Conservation (phyloP, 2,888 invertebrate species). For the Acrobasis suavella region DNA sequence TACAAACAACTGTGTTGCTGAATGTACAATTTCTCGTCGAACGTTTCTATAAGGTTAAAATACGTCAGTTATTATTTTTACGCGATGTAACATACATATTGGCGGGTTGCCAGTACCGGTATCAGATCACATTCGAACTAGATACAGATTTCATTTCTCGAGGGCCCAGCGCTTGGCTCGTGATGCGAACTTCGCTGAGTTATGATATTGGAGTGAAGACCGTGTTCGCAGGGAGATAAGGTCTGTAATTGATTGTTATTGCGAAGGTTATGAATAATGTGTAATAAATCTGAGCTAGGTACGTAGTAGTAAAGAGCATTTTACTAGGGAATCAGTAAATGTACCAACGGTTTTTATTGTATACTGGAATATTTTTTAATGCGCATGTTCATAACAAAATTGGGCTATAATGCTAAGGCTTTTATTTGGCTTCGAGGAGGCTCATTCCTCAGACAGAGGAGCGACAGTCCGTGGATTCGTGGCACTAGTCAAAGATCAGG, state of each 20-base stretch:
- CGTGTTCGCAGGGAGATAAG: background rate
- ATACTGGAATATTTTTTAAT: no score
- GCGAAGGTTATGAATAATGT: slow-evolving; percentile 4
- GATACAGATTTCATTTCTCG: slow-evolving; percentile 22
- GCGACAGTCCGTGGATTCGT: no score
- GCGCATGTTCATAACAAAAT: no score
- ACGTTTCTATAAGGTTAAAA: background rate
- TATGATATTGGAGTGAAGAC: background rate
- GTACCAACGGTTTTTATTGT: no score
- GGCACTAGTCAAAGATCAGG: no score
- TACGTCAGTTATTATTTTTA: slow-evolving; percentile 9
- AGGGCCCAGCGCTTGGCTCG: slow-evolving; percentile 13
- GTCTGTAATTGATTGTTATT: background rate
- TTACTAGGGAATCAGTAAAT: no score
- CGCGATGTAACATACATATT: slow-evolving; percentile 4
- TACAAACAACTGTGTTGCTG: background rate
- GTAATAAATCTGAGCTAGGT: slow-evolving; percentile 1
- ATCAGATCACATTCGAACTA: slow-evolving; percentile 21
- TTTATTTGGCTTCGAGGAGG: no score
- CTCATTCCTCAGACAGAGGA: no score
- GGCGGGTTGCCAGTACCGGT: slow-evolving; percentile 10
- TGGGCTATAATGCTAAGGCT: no score
- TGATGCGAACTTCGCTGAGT: background rate
- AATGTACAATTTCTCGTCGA: slow-evolving; percentile 1
- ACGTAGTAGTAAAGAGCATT: background rate